Conservation (phyloP, 35 echinoderm and acorn worm species). For the Ophiothrix spiculata region DNA sequence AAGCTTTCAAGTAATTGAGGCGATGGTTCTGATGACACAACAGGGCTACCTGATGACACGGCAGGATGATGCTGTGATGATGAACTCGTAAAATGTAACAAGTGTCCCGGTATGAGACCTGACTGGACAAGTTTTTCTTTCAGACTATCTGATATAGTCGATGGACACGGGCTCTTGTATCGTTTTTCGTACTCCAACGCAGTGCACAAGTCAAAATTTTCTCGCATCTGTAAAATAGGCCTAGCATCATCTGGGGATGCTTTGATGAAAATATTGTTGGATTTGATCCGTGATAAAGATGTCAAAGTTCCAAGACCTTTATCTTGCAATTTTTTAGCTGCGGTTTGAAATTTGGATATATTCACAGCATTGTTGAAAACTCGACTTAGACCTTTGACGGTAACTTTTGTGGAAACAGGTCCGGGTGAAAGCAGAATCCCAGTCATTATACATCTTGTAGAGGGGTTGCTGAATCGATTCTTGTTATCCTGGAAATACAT, state of each 20-base stretch:
- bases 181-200: background rate
- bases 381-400: background rate
- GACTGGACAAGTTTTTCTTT: background rate
- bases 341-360: background rate
- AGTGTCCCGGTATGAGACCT: background rate
- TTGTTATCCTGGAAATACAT: background rate
- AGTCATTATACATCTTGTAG: background rate
- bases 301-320: background rate
- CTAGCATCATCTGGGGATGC: background rate
- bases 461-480: background rate
- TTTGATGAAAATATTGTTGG: background rate
- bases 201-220: background rate
- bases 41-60: too few species aligned
- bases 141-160: background rate
- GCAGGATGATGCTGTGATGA: too few species aligned
- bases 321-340: background rate
- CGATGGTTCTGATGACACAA: too few species aligned
- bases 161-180: background rate
- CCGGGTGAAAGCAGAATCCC: background rate
- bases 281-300: background rate
- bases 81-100: too few species aligned
- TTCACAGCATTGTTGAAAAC: background rate
- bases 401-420: background rate
- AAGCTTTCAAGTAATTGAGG: too few species aligned
- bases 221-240: background rate